Percentiles rank a stretch among this genome's conserved stretches.
phyloP scores from a whole-genome alignment of 2,888 invertebrate genomes.

The Carterocephalus palaemon region DNA sequence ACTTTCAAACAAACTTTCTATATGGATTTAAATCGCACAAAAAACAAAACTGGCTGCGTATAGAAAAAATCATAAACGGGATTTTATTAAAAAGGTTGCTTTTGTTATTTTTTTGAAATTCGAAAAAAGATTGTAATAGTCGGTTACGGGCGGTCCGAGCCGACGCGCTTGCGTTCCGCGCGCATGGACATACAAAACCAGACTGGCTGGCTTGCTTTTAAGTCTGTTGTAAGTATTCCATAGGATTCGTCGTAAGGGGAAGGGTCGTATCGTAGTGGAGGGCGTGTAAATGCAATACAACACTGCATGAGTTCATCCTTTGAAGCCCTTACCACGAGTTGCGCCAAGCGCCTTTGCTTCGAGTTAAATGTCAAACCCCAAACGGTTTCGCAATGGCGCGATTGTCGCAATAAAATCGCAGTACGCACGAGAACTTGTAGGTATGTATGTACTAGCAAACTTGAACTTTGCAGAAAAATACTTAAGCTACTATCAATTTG shows the following conservation, averaged over 20 bases:
- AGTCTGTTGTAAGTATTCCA: slow-evolving; percentile 75
- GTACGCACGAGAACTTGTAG: slow-evolving; percentile 31
- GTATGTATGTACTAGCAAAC: too few relatives aligned
- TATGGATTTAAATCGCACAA: slow-evolving; percentile 26
- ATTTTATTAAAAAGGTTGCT: slow-evolving; percentile 30
- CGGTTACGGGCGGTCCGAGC: slow-evolving; percentile 44
- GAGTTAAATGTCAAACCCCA: slow-evolving; percentile 16
- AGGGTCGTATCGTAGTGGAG: slow-evolving; percentile 65
- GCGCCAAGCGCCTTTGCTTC: slow-evolving; percentile 16
- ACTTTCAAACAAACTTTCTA: slow-evolving; percentile 56
- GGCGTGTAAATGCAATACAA: slow-evolving; percentile 71
- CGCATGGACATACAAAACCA: slow-evolving; percentile 73
- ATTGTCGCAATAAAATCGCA: slow-evolving; percentile 4
- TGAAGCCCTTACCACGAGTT: slow-evolving; percentile 59
- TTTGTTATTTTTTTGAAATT: slow-evolving; percentile 49
- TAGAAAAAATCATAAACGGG: slow-evolving; percentile 31
- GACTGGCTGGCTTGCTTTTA: slow-evolving; percentile 72
- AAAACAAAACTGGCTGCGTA: slow-evolving; percentile 45
- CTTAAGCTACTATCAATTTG: slow-evolving; percentile 50
- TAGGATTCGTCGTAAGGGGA: slow-evolving; percentile 76
- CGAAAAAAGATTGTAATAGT: slow-evolving; percentile 41
- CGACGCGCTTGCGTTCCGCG: slow-evolving; percentile 64
- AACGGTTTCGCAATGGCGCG: slow-evolving; percentile 8
- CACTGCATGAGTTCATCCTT: slow-evolving; percentile 68
- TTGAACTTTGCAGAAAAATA: slow-evolving; percentile 40